A percentile compares a stretch with the other conserved stretches of the same genome.
phyloP scores from a whole-genome alignment of 2,797 vertebrate species.

The Echiichthys vipera region DNA sequence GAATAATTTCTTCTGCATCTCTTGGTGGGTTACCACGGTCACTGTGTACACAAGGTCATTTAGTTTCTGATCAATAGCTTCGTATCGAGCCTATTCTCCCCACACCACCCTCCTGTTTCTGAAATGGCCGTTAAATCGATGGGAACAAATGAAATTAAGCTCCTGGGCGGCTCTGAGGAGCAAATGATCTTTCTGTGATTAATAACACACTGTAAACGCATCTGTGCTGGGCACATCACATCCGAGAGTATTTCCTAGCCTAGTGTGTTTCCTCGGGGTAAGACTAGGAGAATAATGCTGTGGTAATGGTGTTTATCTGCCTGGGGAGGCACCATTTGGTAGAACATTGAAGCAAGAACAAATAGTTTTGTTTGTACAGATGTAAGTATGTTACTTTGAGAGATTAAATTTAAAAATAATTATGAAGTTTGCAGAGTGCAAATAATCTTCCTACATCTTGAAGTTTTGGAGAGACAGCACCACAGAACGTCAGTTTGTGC shows the following conservation, averaged over 20 bases:
- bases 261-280: constrained; percentile 63
- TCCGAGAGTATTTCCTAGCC: constrained; percentile 69
- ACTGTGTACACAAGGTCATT: constrained; percentile 82
- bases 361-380: constrained; percentile 70
- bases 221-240: constrained; percentile 69
- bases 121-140: constrained; percentile 83
- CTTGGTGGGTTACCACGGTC: constrained; percentile 54
- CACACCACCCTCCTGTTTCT: constrained; percentile 63
- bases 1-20: constrained; percentile 44
- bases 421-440: constrained; percentile 18
- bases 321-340: constrained; percentile 53
- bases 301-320: constrained; percentile 70
- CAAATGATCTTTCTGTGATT: constrained; percentile 83
- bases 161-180: constrained; percentile 74
- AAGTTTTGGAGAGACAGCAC: not conserved
- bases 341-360: constrained; percentile 57
- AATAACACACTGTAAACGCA: constrained; percentile 80
- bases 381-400: constrained; percentile 47
- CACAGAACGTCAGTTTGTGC: not conserved
- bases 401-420: constrained; percentile 23
- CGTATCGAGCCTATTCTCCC: constrained; percentile 69
- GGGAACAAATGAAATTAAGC: constrained; percentile 85
- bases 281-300: constrained; percentile 65
- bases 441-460: not conserved
- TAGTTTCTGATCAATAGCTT: constrained; percentile 79